Conservation (phyloP, 2,888 invertebrate species). For the Syrphus vitripennis region DNA sequence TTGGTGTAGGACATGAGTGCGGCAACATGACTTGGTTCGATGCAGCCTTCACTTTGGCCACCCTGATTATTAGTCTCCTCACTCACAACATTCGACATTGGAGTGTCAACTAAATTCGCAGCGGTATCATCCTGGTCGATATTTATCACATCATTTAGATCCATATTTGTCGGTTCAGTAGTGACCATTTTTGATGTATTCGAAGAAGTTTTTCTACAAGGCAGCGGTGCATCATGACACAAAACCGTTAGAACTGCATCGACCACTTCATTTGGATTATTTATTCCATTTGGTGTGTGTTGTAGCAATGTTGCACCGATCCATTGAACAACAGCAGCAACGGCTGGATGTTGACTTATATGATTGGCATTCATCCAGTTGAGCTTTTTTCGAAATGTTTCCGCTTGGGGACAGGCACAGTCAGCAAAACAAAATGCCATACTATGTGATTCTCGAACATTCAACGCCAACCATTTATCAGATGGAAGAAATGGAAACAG, state of each 20-base stretch:
- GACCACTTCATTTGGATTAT: slow-evolving; percentile 85
- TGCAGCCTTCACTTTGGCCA: slow-evolving; percentile 81
- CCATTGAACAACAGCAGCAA: slow-evolving; percentile 86
- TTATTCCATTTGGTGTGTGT: slow-evolving; percentile 83
- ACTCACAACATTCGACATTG: slow-evolving; percentile 74
- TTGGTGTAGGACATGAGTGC: slow-evolving; percentile 91
- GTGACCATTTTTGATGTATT: slow-evolving; percentile 69
- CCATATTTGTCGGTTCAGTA: slow-evolving; percentile 74
- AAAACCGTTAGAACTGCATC: slow-evolving; percentile 91
- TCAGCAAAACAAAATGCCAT: slow-evolving; percentile 93
- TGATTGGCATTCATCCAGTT: slow-evolving; percentile 84
- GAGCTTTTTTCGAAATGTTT: slow-evolving; percentile 81
- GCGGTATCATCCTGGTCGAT: slow-evolving; percentile 80
- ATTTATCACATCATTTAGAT: slow-evolving; percentile 80
- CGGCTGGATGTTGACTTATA: slow-evolving; percentile 88
- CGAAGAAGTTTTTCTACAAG: slow-evolving; percentile 83
- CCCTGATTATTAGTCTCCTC: slow-evolving; percentile 61
- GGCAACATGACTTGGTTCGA: slow-evolving; percentile 88
- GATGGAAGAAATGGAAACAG: slow-evolving; percentile 87
- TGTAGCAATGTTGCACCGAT: slow-evolving; percentile 85
- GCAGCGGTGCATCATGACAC: slow-evolving; percentile 91
- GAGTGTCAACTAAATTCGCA: slow-evolving; percentile 72
- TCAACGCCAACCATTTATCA: slow-evolving; percentile 85
- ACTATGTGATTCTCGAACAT: slow-evolving; percentile 89
- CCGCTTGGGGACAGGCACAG: slow-evolving; percentile 87